These are phyloP conservation scores for Chrysolina oricalcia DNA, from an alignment of 2,888 invertebrate genomes.

Conservation along the genomic window DNA sequence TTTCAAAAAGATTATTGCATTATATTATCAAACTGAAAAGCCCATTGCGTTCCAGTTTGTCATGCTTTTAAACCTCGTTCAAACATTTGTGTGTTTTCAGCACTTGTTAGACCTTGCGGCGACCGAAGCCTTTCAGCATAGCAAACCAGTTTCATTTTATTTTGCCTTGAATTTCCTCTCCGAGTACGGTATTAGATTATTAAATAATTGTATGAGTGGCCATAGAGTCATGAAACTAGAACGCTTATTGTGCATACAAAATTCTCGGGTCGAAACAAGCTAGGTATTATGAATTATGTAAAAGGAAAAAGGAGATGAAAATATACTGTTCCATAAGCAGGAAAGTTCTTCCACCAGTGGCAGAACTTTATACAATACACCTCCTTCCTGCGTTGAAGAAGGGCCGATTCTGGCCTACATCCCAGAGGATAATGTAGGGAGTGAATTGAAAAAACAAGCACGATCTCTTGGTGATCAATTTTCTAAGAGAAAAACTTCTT, in stretches of 20 bases:
- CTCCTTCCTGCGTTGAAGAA: too few relatives aligned
- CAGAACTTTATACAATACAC: too few relatives aligned
- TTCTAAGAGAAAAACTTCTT: too few relatives aligned
- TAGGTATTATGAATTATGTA: background rate
- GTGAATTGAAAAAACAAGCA: too few relatives aligned
- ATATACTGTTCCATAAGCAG: background rate
- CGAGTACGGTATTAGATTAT: background rate
- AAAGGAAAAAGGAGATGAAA: background rate
- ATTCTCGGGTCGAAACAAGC: background rate
- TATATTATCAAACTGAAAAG: background rate
- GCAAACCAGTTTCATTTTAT: background rate
- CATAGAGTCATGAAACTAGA: slow-evolving; percentile 3
- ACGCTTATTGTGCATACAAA: background rate
- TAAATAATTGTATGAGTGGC: background rate
- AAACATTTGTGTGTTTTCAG: background rate
- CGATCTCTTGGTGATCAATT: too few relatives aligned
- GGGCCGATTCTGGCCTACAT: too few relatives aligned
- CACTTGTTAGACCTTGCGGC: background rate
- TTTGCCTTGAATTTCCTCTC: background rate
- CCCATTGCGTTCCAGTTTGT: background rate
- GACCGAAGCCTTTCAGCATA: background rate
- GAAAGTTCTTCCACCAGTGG: too few relatives aligned
- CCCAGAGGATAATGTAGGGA: too few relatives aligned
- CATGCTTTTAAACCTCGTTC: background rate
- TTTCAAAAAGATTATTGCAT: background rate